Percentiles rank a stretch among this genome's conserved stretches.
Evolutionary conservation across 2,888 invertebrate genomes (phyloP).

Genomic region (Ichneumoninae sp.): DNA sequence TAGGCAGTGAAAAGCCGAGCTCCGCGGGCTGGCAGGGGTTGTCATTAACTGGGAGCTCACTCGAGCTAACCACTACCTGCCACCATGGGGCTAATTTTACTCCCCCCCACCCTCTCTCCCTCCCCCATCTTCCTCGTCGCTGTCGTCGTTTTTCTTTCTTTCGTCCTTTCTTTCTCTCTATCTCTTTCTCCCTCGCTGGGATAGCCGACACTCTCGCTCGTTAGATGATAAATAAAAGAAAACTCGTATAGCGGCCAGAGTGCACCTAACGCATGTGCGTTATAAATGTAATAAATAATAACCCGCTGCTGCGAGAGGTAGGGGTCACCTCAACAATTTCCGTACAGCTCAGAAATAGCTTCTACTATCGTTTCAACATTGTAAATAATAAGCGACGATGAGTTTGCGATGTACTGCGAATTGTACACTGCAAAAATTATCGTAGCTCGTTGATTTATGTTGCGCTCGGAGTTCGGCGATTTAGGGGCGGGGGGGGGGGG

Average conservation of each 20-base stretch:
- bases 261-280: conserved; percentile 41
- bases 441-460: not conserved
- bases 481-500: too few relatives aligned
- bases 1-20: conserved; percentile 73
- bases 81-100: conserved; percentile 82
- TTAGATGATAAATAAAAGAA: conserved; percentile 75
- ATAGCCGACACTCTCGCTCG: conserved; percentile 66
- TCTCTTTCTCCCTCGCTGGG: not conserved
- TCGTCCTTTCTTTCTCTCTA: not conserved
- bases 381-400: conserved; percentile 3
- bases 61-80: conserved; percentile 83
- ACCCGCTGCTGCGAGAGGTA: conserved; percentile 29
- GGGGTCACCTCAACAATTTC: conserved; percentile 17
- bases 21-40: conserved; percentile 78
- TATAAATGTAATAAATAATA: conserved; percentile 48
- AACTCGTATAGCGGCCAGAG: conserved; percentile 11
- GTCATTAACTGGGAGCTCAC: conserved; percentile 84
- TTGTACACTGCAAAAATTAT: not conserved
- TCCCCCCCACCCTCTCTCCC: conserved; percentile 70
- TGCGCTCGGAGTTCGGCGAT: not conserved
- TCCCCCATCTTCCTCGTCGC: conserved; percentile 27
- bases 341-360: conserved; percentile 2
- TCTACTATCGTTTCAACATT: conserved; percentile 11
- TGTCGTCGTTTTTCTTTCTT: conserved; percentile 1
- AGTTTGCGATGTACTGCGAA: not conserved